Conservation (phyloP, 2,113 vertebrate species). For the Centropus unirufus region DNA sequence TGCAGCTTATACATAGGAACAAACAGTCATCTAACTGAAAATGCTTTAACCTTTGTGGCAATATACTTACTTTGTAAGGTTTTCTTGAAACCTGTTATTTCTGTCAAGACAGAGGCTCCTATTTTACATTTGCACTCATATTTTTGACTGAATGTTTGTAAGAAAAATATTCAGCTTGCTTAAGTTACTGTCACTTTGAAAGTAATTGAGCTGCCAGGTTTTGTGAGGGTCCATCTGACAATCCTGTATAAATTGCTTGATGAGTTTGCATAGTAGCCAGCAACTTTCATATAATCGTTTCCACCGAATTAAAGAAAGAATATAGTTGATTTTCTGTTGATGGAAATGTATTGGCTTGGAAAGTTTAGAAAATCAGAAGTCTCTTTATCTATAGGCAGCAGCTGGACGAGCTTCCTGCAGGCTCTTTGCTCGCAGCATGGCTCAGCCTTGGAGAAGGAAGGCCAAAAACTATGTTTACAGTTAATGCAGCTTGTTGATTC, state of each 20-base stretch:
- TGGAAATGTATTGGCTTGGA: neutral
- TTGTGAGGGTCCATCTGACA: neutral
- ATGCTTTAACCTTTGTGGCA: neutral
- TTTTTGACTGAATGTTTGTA: neutral
- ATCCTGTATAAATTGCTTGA: neutral
- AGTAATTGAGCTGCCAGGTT: neutral
- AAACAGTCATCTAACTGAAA: neutral
- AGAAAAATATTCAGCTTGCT: neutral
- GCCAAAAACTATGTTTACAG: neutral
- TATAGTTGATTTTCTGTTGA: neutral
- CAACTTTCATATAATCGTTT: neutral
- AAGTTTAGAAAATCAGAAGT: neutral
- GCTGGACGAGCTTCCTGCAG: neutral
- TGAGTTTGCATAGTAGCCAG: neutral
- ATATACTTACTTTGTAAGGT: neutral
- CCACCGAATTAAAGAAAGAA: neutral
- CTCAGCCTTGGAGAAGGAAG: neutral
- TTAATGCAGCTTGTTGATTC: neutral
- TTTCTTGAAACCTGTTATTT: slow-evolving; percentile 13
- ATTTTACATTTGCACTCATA: neutral
- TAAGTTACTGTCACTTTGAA: neutral
- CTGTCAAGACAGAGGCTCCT: neutral
- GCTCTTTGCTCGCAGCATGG: neutral
- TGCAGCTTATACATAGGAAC: neutral
- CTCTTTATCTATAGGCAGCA: slow-evolving; percentile 7